Evolutionary conservation across 2,113 vertebrate genomes (phyloP).

Genomic region (Lepidothrix coronata): DNA sequence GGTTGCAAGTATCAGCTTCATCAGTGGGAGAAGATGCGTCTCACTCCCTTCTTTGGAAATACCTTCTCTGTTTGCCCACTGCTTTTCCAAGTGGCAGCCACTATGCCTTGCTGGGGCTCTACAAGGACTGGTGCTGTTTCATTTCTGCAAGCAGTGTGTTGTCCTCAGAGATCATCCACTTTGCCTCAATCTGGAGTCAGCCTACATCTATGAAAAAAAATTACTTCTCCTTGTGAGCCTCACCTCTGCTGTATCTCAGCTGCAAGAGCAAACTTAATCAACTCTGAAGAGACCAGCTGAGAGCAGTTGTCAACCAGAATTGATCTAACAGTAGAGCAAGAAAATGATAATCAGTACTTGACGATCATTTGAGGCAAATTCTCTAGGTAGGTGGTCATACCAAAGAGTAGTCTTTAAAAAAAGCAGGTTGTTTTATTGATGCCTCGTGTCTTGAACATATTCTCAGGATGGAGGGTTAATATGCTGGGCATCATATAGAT

Average conservation of each 20-base stretch:
- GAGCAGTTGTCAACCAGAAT: neutral
- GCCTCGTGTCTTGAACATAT: neutral
- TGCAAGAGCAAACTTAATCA: slow-evolving; percentile 1
- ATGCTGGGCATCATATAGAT: neutral
- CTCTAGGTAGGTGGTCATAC: neutral
- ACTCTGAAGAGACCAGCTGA: neutral
- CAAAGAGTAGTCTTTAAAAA: neutral
- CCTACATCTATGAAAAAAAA: neutral
- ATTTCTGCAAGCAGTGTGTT: neutral
- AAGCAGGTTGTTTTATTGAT: neutral
- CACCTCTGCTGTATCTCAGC: neutral
- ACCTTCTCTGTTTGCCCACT: neutral
- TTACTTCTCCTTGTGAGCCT: neutral
- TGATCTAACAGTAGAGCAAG: neutral
- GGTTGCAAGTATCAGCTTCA: neutral
- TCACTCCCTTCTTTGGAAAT: neutral
- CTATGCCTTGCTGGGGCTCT: neutral
- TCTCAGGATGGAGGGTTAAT: neutral
- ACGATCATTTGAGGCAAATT: neutral
- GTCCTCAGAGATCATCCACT: neutral
- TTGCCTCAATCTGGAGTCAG: fast-evolving
- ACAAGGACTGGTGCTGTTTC: fast-evolving
- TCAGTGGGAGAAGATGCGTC: neutral
- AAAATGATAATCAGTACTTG: neutral
- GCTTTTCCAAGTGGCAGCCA: neutral